Conservation (phyloP, 2,113 vertebrate species). For the Chitala chitala region DNA sequence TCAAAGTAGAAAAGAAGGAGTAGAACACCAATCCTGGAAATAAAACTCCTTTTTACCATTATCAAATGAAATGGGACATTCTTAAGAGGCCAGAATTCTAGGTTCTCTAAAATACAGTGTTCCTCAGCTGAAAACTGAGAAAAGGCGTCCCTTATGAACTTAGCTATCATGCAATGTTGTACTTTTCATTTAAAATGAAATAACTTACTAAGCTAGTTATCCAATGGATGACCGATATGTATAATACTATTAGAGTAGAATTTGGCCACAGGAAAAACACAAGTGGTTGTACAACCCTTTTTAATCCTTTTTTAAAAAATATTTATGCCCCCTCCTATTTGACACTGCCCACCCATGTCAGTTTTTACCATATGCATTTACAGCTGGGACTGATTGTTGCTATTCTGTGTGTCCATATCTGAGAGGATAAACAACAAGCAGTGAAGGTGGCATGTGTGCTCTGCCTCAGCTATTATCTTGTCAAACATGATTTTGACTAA, state of each 20-base stretch:
- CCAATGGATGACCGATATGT: neutral
- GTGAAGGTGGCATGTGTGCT: neutral
- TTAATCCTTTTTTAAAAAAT: neutral
- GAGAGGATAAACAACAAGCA: neutral
- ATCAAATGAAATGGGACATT: neutral
- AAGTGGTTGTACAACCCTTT: neutral
- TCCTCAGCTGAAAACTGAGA: too few species aligned
- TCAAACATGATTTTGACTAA: neutral
- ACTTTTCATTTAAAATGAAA: neutral
- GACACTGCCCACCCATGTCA: neutral
- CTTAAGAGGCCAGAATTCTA: neutral
- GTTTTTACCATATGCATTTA: neutral
- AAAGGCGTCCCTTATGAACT: neutral
- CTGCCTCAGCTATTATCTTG: neutral
- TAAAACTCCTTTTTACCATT: conserved; percentile 31
- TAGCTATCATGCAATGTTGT: neutral
- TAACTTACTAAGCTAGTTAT: neutral
- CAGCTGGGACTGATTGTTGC: neutral
- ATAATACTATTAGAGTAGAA: neutral
- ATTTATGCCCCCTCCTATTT: neutral
- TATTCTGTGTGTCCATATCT: neutral
- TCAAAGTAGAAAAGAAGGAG: conserved; percentile 59
- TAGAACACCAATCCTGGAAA: conserved; percentile 27
- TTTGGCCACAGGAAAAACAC: neutral
- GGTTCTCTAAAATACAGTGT: neutral